These are phyloP conservation scores for Rhopalosiphum nymphaeae DNA, from an alignment of 2,888 invertebrate species.

Conservation along the genomic window DNA sequence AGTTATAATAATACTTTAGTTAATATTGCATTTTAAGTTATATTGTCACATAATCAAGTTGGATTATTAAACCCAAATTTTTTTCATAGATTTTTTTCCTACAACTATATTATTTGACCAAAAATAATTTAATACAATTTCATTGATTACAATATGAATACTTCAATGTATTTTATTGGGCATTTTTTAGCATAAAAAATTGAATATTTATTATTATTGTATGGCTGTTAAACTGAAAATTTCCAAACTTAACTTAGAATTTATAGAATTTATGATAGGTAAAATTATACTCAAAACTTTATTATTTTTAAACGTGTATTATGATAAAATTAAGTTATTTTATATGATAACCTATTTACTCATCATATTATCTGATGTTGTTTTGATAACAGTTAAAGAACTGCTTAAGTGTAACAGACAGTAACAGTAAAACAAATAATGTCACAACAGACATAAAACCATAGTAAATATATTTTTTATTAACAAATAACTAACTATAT, in stretches of 20 bases:
- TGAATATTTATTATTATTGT: not conserved
- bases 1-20: not conserved
- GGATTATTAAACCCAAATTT: not conserved
- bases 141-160: not conserved
- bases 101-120: not conserved
- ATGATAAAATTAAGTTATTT: not conserved
- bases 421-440: not conserved
- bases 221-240: not conserved
- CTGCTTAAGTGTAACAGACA: not conserved
- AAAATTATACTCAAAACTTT: not conserved
- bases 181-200: not conserved
- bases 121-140: not conserved
- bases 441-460: not conserved
- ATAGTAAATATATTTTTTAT: not conserved
- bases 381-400: not conserved
- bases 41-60: not conserved
- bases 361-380: not conserved
- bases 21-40: not conserved
- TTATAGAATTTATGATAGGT: not conserved
- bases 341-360: not conserved
- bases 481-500: not conserved
- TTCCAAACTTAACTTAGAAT: not conserved
- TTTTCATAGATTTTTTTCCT: not conserved
- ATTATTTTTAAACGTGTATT: not conserved
- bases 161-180: not conserved